Evolutionary conservation across 2,797 vertebrate species (phyloP), one percentile per base, ranked within the genome.

Genomic region (Artibeus lituratus): DNA sequence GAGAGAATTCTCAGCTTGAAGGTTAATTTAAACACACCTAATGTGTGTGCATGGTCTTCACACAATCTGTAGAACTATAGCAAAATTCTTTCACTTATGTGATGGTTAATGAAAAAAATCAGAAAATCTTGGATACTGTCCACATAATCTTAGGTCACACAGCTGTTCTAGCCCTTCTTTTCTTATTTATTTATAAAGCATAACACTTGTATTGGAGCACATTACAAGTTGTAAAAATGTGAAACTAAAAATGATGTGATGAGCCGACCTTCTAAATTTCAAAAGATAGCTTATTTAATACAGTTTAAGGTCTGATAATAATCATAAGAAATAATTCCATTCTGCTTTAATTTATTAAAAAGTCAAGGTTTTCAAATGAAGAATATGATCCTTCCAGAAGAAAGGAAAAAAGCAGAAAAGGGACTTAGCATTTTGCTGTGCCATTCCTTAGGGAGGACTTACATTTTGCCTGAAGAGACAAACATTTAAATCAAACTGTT

Each of bases 341-440:
- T 87, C 51, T n/a, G 2, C 32, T 89, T 95, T 49, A 81, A 59
- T 42, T 90, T 91, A 12, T 82, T 32, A 74, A 91, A 86, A 94
- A 67, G 37, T 88, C 11, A 24, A 32, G 2, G 22, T 42, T 91
- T 84, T 22, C 65, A 89, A 19, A 59, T 85, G 88, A 76, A 39
- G 53, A 59, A 42, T 81, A n/a, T 83, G 44, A 81, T 39, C n/a
- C 39, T 9, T 84, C 16, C 26, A 37, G 78, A 86, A 49, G 26
- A 78, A 37, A 55, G 5, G n/a, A 49, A 47, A 47, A 59, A 94
- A 24, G 24, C n/a, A 84, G 53, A 90, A 82, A 47, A 57, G 1
- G 15, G 10, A 49, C 19, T 16, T 5, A 8, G 10, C 1, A 18
- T 19, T 26, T 22, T 44, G 24, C 15, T 19, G 4, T 44, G 10